These are phyloP conservation scores for Standfussiana lucernea DNA, from an alignment of 2,888 invertebrate genomes.

Conservation along the genomic window DNA sequence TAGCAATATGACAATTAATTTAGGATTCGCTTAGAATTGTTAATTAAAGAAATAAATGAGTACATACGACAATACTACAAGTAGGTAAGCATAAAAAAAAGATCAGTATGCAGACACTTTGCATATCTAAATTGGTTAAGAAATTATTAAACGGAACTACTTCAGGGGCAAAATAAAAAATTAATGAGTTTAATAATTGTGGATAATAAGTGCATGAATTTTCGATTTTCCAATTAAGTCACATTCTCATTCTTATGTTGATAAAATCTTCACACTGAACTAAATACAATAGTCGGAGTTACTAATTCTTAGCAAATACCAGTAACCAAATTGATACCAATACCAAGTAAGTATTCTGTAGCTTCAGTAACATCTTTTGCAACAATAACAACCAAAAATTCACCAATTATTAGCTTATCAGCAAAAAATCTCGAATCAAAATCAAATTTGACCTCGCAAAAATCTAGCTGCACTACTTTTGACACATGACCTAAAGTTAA, in stretches of 20 bases:
- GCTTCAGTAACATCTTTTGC: background rate
- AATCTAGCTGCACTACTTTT: constrained; percentile 30
- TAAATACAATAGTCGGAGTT: no score
- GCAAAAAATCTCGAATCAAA: constrained; percentile 33
- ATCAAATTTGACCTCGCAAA: constrained; percentile 37
- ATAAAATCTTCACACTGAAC: background rate
- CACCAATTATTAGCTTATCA: constrained; percentile 34
- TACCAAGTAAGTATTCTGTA: background rate
- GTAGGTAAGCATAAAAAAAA: background rate
- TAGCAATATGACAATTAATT: background rate
- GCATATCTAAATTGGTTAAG: background rate
- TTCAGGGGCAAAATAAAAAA: background rate
- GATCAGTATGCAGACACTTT: no score
- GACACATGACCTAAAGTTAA: constrained; percentile 43
- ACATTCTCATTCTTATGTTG: background rate
- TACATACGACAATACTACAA: background rate
- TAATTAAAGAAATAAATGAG: background rate
- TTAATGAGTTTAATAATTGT: background rate
- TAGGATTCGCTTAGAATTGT: background rate
- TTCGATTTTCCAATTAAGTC: background rate
- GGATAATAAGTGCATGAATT: background rate
- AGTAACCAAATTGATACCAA: background rate
- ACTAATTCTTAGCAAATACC: background rate
- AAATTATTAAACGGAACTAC: background rate
- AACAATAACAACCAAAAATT: constrained; percentile 4